Evolutionary conservation across 2,888 invertebrate genomes (phyloP), one percentile per base, ranked within the genome.

Genomic region (Erpobdella octoculata): DNA sequence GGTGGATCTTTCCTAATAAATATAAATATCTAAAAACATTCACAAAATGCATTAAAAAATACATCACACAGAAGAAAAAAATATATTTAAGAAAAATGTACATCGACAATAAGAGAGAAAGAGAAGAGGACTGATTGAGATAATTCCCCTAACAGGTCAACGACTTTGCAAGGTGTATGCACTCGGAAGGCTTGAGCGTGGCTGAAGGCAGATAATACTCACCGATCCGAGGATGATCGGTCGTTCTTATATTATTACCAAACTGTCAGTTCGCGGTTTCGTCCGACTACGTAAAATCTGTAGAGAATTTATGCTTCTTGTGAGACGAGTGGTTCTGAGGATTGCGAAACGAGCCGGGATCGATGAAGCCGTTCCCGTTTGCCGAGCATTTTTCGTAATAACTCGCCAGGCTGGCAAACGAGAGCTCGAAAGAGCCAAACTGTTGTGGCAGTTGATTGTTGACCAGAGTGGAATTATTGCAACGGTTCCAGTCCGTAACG

Each of bases 341-440:
- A n/a, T 53, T 53, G 6, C 28, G 21, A 53, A 18, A 28, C 21
- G 21, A 25, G 53, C 28, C 53, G 15, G 21, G 53, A 28, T 12
- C 18, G n/a, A 53, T 25, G 21, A 28, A 25, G 8, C 53, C 28
- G 28, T n/a, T 28, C 21, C 28, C 53, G 15, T 6, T 53, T n/a
- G 53, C 21, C 21, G 28, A 28, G 28, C 28, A 53, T n/a, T 53
- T 53, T 15, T 69, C 69, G n/a, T 69, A 69, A 69, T 58, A 35
- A 31, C 37, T 58, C 35, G 69, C 69, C 18, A 69, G 69, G 37
- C 69, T 69, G n/a, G 46, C 31, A 69, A 69, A 69, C 12, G 69
- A 69, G 15, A 69, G 36, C 8, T n/a, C 69, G 21, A 41, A 41
- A 5, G 53, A 53, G 28, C 53, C 28, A 28, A 28, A 21, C 21